Evolutionary conservation across 2,888 invertebrate genomes (phyloP).

Genomic region (Caenorhabditis virilis): DNA sequence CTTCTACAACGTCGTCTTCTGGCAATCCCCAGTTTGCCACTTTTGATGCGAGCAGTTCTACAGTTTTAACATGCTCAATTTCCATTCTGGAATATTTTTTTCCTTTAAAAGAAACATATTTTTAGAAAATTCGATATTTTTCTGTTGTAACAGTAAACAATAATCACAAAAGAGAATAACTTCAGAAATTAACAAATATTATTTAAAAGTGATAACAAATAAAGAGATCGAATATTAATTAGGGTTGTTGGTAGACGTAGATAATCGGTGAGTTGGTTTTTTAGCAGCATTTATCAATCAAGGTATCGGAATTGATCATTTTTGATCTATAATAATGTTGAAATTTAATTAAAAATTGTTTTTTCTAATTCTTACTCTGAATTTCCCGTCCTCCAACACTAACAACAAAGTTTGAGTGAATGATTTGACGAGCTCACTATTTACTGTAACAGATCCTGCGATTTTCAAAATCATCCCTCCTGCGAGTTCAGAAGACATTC

Average conservation of each 20-base stretch:
- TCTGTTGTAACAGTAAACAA: background rate
- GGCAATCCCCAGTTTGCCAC: slow-evolving; percentile 41
- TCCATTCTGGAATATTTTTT: slow-evolving; percentile 37
- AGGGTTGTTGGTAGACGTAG: too few species aligned
- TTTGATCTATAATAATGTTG: slow-evolving; percentile 45
- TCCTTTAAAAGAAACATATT: background rate
- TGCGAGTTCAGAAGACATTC: slow-evolving; percentile 9
- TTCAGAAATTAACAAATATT: background rate
- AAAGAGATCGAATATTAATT: background rate
- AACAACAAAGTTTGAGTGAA: slow-evolving; percentile 46
- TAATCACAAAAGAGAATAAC: background rate
- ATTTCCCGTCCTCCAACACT: slow-evolving; percentile 41
- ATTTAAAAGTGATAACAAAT: background rate
- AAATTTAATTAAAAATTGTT: background rate
- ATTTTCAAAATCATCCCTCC: slow-evolving; percentile 24
- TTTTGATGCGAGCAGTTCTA: slow-evolving; percentile 43
- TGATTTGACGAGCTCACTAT: slow-evolving; percentile 18
- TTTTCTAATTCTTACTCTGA: slow-evolving; percentile 34
- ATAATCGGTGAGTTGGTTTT: too few species aligned
- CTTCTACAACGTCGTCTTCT: slow-evolving; percentile 13
- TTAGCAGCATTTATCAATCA: slow-evolving; percentile 44
- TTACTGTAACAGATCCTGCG: slow-evolving; percentile 34
- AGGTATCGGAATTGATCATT: slow-evolving; percentile 55
- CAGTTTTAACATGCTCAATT: slow-evolving; percentile 48
- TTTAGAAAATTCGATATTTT: slow-evolving; percentile 5